phyloP scores from a whole-genome alignment of 2,888 invertebrate species.

The Rotaria sp. region DNA sequence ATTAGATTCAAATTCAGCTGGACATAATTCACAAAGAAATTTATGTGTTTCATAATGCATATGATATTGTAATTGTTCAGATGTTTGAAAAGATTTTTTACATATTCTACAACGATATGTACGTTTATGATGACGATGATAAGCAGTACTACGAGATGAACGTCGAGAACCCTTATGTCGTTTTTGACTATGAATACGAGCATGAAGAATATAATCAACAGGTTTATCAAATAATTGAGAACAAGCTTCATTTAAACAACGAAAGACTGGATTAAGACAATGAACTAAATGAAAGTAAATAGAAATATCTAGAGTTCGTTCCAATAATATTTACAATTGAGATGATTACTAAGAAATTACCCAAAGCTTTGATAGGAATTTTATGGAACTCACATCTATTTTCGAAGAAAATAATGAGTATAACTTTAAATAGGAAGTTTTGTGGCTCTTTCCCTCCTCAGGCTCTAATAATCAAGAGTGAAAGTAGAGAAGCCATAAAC shows the following conservation, averaged over 20 bases:
- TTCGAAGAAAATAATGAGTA: no score
- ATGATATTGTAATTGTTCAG: not conserved
- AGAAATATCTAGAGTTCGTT: no score
- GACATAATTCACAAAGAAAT: constrained; percentile 34
- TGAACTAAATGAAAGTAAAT: not conserved
- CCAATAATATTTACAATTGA: no score
- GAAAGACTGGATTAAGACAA: constrained; percentile 32
- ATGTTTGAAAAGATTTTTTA: not conserved
- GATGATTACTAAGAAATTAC: no score
- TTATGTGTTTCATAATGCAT: constrained; percentile 7
- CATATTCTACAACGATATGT: not conserved
- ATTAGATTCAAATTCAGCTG: constrained; percentile 6
- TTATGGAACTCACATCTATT: no score
- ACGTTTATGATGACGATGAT: not conserved
- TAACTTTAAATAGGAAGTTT: no score
- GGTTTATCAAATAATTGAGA: constrained; percentile 30
- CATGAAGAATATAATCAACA: constrained; percentile 29
- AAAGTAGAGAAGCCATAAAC: no score
- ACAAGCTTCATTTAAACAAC: constrained; percentile 34
- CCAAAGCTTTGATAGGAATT: no score
- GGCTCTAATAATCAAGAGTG: no score
- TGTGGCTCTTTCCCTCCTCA: no score
- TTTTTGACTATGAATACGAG: constrained; percentile 35
- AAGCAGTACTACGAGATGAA: not conserved
- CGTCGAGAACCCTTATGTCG: constrained; percentile 19